These are phyloP conservation scores for Rallus crepitans DNA, from an alignment of 2,797 vertebrate genomes.

Conservation along the genomic window DNA sequence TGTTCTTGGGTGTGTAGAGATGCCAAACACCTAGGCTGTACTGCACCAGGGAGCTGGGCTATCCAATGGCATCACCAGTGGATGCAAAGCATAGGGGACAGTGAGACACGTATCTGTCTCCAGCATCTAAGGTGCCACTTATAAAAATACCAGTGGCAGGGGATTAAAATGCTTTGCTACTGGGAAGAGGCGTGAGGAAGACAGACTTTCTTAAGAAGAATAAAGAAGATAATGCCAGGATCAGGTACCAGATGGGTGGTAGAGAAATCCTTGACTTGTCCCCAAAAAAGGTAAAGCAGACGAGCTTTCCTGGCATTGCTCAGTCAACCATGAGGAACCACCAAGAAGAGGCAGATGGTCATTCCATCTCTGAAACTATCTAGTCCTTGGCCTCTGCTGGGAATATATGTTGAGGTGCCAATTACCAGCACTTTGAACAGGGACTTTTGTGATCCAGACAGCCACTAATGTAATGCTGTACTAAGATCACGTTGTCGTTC, in stretches of 20 bases:
- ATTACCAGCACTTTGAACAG: slow-evolving; percentile 1
- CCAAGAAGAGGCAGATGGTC: slow-evolving; percentile 71
- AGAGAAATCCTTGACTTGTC: slow-evolving; percentile 58
- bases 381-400: slow-evolving; percentile 58
- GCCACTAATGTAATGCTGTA: neutral
- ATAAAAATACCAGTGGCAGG: neutral
- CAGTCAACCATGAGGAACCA: slow-evolving; percentile 54
- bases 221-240: neutral
- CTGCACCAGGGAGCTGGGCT: neutral
- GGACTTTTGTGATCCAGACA: slow-evolving; percentile 5
- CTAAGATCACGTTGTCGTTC: too few species aligned
- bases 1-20: slow-evolving; percentile 4
- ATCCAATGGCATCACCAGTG: neutral
- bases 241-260: slow-evolving; percentile 45
- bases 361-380: slow-evolving; percentile 25
- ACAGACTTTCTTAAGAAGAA: neutral
- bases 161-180: neutral
- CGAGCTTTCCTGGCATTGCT: slow-evolving; percentile 54
- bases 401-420: slow-evolving; percentile 50
- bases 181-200: neutral
- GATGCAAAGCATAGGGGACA: neutral
- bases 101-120: neutral
- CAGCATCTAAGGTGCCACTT: neutral
- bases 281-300: slow-evolving; percentile 55
- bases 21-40: slow-evolving; percentile 4